Conservation (phyloP, 2,888 invertebrate genomes). For the Pycnomerus fuliginosus region DNA sequence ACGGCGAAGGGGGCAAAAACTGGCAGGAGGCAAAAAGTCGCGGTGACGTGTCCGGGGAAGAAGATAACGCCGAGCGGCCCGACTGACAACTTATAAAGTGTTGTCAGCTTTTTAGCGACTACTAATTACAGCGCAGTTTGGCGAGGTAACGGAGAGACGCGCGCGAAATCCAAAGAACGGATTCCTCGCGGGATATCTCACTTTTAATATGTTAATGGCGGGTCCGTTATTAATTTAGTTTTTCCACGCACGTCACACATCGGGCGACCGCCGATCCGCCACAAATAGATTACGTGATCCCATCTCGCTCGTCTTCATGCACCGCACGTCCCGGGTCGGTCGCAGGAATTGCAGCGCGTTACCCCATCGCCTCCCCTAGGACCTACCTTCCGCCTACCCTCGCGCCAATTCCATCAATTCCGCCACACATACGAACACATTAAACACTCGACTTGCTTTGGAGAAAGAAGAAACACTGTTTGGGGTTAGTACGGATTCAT, state of each 20-base stretch:
- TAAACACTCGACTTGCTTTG: slow-evolving; percentile 28
- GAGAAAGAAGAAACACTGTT: slow-evolving; percentile 9
- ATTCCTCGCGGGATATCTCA: too few species aligned
- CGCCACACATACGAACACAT: slow-evolving; percentile 34
- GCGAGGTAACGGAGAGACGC: slow-evolving; percentile 33
- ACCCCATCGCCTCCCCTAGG: slow-evolving; percentile 32
- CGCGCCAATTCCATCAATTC: slow-evolving; percentile 40
- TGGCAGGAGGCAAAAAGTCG: slow-evolving; percentile 28
- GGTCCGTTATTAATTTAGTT: slow-evolving; percentile 49
- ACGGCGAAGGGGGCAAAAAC: slow-evolving; percentile 25
- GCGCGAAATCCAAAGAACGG: slow-evolving; percentile 35
- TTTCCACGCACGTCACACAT: slow-evolving; percentile 45
- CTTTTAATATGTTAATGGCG: too few species aligned
- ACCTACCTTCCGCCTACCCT: slow-evolving; percentile 29
- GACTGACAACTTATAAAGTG: slow-evolving; percentile 42
- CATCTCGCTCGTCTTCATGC: slow-evolving; percentile 45
- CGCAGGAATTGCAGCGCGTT: slow-evolving; percentile 48
- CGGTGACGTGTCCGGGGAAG: slow-evolving; percentile 30
- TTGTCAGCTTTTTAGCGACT: slow-evolving; percentile 40
- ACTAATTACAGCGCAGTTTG: slow-evolving; percentile 37
- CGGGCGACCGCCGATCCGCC: slow-evolving; percentile 43
- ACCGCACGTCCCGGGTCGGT: slow-evolving; percentile 43
- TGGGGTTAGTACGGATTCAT: too few species aligned
- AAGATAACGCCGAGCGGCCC: slow-evolving; percentile 31
- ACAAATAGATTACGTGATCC: slow-evolving; percentile 54